A percentile compares a stretch with the other conserved stretches of the same genome.
Evolutionary conservation across 2,113 vertebrate species (phyloP).

Genomic region (Anolis carolinensis): DNA sequence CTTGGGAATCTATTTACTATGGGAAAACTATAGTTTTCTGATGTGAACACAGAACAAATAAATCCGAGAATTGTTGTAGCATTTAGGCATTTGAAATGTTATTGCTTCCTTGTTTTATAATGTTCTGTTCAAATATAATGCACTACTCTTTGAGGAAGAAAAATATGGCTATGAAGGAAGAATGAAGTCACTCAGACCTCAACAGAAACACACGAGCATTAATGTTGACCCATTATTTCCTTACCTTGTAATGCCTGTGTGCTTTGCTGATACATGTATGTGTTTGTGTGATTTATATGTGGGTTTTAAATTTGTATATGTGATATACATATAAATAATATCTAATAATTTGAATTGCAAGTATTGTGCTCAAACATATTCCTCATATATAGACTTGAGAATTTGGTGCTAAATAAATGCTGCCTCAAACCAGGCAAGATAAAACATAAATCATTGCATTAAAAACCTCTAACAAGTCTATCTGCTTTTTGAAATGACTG

Average conservation of each 20-base stretch:
- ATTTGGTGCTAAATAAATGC: conserved; percentile 85
- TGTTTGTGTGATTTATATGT: neutral
- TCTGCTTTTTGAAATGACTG: conserved; percentile 86
- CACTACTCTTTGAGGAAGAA: conserved; percentile 42
- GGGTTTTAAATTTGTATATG: neutral
- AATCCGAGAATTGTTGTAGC: neutral
- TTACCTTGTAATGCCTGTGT: too few species aligned
- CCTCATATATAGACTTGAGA: conserved; percentile 68
- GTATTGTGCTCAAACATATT: conserved; percentile 64
- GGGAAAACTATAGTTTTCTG: neutral
- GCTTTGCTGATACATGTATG: neutral
- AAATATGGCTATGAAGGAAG: neutral
- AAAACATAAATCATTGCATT: conserved; percentile 87
- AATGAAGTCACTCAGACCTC: neutral
- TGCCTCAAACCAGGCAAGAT: conserved; percentile 80
- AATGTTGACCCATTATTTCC: neutral
- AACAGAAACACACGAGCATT: neutral
- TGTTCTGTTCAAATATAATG: neutral
- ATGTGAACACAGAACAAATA: neutral
- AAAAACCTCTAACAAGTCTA: conserved; percentile 86
- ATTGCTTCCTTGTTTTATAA: conserved; percentile 15
- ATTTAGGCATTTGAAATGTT: conserved; percentile 38
- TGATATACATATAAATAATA: conserved; percentile 16
- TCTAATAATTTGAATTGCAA: conserved; percentile 55
- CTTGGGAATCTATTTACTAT: neutral